phyloP scores from a whole-genome alignment of 1,140 invertebrate species.

The Nasonia longicornis region DNA sequence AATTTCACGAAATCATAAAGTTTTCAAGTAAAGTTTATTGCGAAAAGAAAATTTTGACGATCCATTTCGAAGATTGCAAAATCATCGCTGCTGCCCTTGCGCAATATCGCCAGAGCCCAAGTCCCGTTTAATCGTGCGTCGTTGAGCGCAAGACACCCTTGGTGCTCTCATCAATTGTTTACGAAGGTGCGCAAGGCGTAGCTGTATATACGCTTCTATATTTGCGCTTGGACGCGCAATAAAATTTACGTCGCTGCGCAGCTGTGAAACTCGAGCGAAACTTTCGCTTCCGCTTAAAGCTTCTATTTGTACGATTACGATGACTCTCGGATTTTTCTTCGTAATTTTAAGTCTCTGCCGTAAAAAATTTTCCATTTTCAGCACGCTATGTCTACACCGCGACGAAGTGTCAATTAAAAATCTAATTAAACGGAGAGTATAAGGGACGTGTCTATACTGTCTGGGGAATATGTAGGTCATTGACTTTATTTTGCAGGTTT shows the following conservation, averaged over 20 bases:
- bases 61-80: too few relatives aligned
- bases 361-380: neutral
- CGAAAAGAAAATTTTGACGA: too few relatives aligned
- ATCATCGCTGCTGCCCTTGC: too few relatives aligned
- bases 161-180: neutral
- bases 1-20: neutral
- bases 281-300: neutral
- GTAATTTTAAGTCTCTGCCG: neutral
- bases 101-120: too few relatives aligned
- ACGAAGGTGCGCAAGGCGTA: neutral
- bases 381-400: too few relatives aligned
- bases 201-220: neutral
- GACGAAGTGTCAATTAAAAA: neutral
- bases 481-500: neutral
- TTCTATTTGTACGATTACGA: neutral
- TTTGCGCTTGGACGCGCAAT: slow-evolving; percentile 15
- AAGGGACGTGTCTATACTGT: neutral
- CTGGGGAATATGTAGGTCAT: neutral
- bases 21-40: too few relatives aligned
- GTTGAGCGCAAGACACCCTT: neutral
- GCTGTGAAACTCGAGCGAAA: neutral
- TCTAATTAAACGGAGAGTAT: neutral
- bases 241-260: slow-evolving; percentile 11
- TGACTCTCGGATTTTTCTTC: neutral
- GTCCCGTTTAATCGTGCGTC: neutral